Evolutionary conservation across 2,113 vertebrate species (phyloP).

Genomic region (Pomatostomus ruficeps): DNA sequence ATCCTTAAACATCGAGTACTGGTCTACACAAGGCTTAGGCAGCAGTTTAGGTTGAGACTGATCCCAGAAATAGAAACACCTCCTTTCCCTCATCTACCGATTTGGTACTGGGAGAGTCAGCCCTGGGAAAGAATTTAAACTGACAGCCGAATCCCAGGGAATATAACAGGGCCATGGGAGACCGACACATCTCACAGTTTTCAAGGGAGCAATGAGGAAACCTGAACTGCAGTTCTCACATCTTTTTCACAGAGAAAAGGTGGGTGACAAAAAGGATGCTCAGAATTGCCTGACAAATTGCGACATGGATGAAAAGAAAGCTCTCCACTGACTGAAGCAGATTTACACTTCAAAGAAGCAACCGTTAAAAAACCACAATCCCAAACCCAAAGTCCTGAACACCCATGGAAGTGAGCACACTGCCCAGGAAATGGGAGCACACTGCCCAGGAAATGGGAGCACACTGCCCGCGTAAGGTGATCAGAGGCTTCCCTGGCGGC

Average conservation of each 20-base stretch:
- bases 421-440: not conserved
- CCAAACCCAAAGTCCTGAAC: not conserved
- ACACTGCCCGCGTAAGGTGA: not conserved
- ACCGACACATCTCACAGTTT: not conserved
- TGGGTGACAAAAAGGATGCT: not conserved
- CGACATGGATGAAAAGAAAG: not conserved
- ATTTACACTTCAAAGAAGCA: not conserved
- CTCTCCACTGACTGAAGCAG: not conserved
- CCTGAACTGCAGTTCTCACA: not conserved
- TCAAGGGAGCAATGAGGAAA: not conserved
- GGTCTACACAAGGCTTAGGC: fast-evolving
- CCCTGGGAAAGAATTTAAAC: not conserved
- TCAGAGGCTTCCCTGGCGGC: not conserved
- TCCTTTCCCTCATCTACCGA: not conserved
- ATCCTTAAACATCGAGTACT: not conserved
- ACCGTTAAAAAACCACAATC: not conserved
- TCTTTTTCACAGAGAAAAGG: not conserved
- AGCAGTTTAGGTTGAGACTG: not conserved
- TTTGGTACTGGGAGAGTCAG: not conserved
- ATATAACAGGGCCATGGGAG: not conserved
- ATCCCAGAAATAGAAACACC: not conserved
- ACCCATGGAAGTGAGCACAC: not conserved
- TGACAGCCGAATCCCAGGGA: not conserved
- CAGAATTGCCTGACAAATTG: not conserved
- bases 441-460: not conserved